Conservation (phyloP, 1,140 invertebrate species). For the Achatina immaculata region DNA sequence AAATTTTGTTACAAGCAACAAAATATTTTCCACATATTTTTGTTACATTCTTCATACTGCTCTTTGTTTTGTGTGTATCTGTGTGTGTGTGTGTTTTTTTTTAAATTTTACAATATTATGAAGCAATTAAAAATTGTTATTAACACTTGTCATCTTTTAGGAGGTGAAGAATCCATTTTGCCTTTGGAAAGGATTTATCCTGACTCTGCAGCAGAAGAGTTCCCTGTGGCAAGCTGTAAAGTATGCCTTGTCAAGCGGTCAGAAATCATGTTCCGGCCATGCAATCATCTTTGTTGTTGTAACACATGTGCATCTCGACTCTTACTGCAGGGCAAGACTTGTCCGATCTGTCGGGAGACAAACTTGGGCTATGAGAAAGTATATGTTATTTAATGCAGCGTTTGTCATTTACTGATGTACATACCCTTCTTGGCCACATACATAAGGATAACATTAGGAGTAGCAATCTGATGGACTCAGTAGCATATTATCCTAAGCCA, state of each 20-base stretch:
- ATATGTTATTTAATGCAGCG: conserved; percentile 16
- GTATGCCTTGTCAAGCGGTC: conserved; percentile 42
- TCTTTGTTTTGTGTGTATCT: no score
- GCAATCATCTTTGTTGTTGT: conserved; percentile 45
- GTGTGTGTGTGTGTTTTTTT: no score
- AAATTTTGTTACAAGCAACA: no score
- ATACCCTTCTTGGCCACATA: not conserved
- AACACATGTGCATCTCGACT: conserved; percentile 34
- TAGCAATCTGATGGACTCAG: not conserved
- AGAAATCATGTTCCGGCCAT: conserved; percentile 41
- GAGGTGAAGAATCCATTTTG: not conserved
- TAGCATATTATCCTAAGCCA: not conserved
- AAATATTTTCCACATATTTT: no score
- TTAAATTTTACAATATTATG: no score
- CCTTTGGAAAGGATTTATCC: no score
- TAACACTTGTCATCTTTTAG: no score
- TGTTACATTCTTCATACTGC: no score
- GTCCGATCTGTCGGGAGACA: conserved; percentile 41
- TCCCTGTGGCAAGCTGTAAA: conserved; percentile 39
- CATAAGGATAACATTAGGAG: not conserved
- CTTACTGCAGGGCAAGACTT: conserved; percentile 22
- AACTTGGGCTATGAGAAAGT: conserved; percentile 28
- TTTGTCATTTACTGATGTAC: not conserved
- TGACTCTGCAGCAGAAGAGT: conserved; percentile 16
- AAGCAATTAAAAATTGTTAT: no score